Evolutionary conservation across 1,140 invertebrate species (phyloP), one percentile per base, ranked within the genome.

Genomic region (Lycorma delicatula): DNA sequence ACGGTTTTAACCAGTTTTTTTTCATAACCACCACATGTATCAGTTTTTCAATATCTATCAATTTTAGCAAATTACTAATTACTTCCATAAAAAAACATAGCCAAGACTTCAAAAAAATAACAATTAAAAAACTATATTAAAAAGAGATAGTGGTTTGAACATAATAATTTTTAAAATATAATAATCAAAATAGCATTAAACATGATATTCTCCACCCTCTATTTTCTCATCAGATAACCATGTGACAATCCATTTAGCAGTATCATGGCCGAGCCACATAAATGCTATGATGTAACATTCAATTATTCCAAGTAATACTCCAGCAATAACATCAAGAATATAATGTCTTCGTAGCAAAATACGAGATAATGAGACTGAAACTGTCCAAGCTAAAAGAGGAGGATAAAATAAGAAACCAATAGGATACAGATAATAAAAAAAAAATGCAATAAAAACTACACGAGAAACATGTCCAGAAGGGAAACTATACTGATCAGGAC

Each of bases 381-480:
- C 67, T 4, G 82, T 76, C 93, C 93, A 97, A 0, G 82, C 77
- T 3, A 86, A 63, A 7, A 93, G 57, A 1, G 85, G 74, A 29
- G 79, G 78, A 38, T 77, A 71, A 27, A 79, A 81, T 38, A 87
- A 63, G 9, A 81, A 27, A 22, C 62, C 67, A 18, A 79, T 70
- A 0, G 84, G 80, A 71, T 80, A 80, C 9, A 87, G 63, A 26
- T 60, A 56, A 5, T 79, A 75, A 56, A 89, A 84, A 64, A 91
- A 87, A 46, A 81, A 81, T 1, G 82, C 74, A 13, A 98, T 72
- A 67, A 91, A 82, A 11, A 85, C 77, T 9, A 91, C 81, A 64
- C 96, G 74, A n/a, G 91, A 93, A 1, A 91, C 81, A 74, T 99
- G 96, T 0, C 96, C 96, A 0, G 94, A 97, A 25, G 95, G 96